phyloP scores from a whole-genome alignment of 1,140 invertebrate species.

The Heliconius himera region DNA sequence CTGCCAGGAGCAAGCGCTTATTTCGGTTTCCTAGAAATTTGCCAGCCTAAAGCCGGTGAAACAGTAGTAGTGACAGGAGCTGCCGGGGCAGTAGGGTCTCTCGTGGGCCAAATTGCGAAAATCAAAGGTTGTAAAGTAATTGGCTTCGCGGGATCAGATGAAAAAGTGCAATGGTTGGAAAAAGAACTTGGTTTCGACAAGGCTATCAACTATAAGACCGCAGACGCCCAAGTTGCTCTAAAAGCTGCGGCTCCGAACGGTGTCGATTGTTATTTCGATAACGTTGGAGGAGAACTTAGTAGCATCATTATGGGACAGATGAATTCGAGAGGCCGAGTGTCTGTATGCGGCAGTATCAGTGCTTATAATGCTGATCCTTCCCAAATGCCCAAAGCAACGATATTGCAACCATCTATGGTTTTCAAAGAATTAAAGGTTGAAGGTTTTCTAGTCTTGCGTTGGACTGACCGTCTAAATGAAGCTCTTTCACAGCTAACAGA shows the following conservation, averaged over 20 bases:
- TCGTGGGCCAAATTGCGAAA: conserved; percentile 89
- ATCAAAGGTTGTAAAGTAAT: conserved; percentile 87
- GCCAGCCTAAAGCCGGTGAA: conserved; percentile 86
- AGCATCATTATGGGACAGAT: conserved; percentile 83
- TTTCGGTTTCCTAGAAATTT: conserved; percentile 87
- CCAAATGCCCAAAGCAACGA: conserved; percentile 58
- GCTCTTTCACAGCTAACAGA: conserved; percentile 70
- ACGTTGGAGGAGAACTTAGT: conserved; percentile 86
- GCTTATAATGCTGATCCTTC: conserved; percentile 69
- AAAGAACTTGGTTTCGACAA: conserved; percentile 86
- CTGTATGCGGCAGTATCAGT: conserved; percentile 84
- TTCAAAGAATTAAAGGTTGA: conserved; percentile 77
- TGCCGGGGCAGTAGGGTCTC: conserved; percentile 86
- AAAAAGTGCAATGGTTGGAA: conserved; percentile 87
- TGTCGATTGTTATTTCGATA: conserved; percentile 84
- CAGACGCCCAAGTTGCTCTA: conserved; percentile 80
- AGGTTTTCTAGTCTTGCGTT: conserved; percentile 69
- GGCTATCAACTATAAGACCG: conserved; percentile 88
- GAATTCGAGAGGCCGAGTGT: conserved; percentile 82
- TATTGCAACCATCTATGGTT: conserved; percentile 79
- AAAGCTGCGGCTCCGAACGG: conserved; percentile 83
- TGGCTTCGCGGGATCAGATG: conserved; percentile 87
- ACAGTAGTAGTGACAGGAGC: conserved; percentile 86
- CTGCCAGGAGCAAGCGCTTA: conserved; percentile 85
- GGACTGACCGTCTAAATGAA: conserved; percentile 63